Evolutionary conservation across 2,113 vertebrate genomes (phyloP).

Genomic region (Panthera leo): DNA sequence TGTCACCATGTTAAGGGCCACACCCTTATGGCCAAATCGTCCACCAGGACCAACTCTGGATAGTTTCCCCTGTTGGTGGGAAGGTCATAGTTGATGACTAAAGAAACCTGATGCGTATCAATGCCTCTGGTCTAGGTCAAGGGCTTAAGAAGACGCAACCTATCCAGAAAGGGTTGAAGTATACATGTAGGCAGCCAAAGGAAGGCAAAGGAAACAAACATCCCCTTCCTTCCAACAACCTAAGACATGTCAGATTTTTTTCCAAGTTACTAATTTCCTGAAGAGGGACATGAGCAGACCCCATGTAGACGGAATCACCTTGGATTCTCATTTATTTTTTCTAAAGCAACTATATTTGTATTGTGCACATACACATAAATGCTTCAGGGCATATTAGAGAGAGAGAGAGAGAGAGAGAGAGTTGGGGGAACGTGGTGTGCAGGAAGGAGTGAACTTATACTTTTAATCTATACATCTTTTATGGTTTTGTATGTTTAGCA

Average conservation of each 20-base stretch:
- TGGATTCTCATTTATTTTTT: conserved; percentile 37
- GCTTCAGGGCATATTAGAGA: background rate
- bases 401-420: background rate
- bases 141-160: background rate
- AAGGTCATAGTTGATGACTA: conserved; percentile 87
- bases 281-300: conserved; percentile 35
- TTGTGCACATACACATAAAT: background rate
- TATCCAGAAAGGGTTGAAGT: background rate
- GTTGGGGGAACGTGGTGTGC: background rate
- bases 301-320: conserved; percentile 78
- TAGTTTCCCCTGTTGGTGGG: conserved; percentile 87
- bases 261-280: conserved; percentile 80
- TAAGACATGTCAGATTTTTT: conserved; percentile 54
- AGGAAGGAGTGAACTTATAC: background rate
- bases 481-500: background rate
- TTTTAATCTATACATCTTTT: background rate
- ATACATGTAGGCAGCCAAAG: conserved; percentile 62
- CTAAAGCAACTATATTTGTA: background rate
- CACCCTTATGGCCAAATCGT: conserved; percentile 91
- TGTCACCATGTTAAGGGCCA: conserved; percentile 94
- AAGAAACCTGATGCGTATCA: conserved; percentile 85
- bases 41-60: conserved; percentile 91
- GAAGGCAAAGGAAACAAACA: conserved; percentile 10
- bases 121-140: conserved; percentile 83
- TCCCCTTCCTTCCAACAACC: background rate